Percentiles rank a stretch among this genome's conserved stretches.
Conservation (phyloP, 1,140 invertebrate species). For the Caenorhabditis remanei region DNA sequence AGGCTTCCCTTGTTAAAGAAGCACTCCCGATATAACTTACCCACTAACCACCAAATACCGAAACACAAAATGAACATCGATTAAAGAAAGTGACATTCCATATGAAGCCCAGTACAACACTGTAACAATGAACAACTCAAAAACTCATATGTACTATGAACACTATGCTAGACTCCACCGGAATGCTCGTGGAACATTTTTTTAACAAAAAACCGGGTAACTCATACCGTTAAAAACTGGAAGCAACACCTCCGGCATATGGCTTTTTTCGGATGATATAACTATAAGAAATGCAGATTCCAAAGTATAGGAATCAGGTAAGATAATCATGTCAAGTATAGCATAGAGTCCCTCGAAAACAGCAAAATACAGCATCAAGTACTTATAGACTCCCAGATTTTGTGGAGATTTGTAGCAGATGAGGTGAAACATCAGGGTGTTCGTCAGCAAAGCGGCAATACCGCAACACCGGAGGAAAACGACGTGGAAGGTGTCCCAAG, state of each 20-base stretch:
- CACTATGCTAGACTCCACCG: too few species aligned
- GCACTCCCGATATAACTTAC: background rate
- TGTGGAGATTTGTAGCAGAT: background rate
- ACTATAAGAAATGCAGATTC: background rate
- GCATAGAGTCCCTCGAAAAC: background rate
- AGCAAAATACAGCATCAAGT: background rate
- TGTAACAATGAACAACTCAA: background rate
- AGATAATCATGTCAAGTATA: background rate
- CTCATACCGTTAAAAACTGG: background rate
- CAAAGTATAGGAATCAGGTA: background rate
- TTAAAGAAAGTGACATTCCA: background rate
- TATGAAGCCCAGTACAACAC: background rate
- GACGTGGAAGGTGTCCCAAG: too few species aligned
- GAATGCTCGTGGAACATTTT: background rate
- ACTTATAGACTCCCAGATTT: background rate
- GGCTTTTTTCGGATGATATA: background rate
- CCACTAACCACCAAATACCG: background rate
- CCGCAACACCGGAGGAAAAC: too few species aligned
- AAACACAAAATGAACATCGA: conserved; percentile 6
- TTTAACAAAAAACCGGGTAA: background rate
- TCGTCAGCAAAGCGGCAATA: background rate
- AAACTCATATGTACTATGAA: background rate
- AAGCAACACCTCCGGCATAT: background rate
- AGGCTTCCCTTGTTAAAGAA: background rate
- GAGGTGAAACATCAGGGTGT: background rate